Evolutionary conservation across 2,888 invertebrate genomes (phyloP), one percentile per base, ranked within the genome.

Genomic region (Disparrhopalites patrizii): DNA sequence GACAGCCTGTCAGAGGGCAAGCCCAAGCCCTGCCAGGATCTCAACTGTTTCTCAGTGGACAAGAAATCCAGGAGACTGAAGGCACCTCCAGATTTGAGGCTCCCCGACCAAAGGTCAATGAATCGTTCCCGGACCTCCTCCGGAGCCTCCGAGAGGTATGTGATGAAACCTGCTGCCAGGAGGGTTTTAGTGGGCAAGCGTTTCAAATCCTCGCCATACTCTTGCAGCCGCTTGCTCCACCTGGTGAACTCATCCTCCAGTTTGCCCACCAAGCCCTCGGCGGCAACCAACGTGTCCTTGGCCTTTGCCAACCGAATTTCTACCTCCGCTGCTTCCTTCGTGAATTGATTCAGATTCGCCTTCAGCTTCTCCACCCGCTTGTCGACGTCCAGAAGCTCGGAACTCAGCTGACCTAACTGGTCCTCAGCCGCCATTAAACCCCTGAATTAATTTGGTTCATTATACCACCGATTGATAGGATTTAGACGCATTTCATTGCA

Each of bases 301-400:
- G 91, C 90, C 75, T 85, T 86, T 58, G 86, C 86, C 30, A 97
- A 81, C 73, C 87, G 86, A 61, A 94, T 85, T 79, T 96, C 94
- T 40, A 95, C 84, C 75, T 91, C 89, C 1, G 97, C 95, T 0
- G 96, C 98, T 79, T 97, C 97, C 75, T 92, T 90, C 1, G 97
- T 93, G 78, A 91, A 90, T 36, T 85, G 86, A 57, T 95, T 90
- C 4, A 93, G 81, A 77, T 90, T 87, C 61, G 84, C 83, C 75
- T 92, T 89, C 38, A 94, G 80, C 66, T 88, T 84, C 0, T 87
- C 84, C 0, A 94, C 93, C 23, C 89, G 85, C 69, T 87, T 86
- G 77, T 93, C 92, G 1, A 93, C 93, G 63, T 87, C 87, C 63
- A 84, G 85, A 62, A 94, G 79, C 0, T 91, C 93, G 13, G 84